Evolutionary conservation across 2,888 invertebrate genomes (phyloP).

Genomic region (Acronicta psi): DNA sequence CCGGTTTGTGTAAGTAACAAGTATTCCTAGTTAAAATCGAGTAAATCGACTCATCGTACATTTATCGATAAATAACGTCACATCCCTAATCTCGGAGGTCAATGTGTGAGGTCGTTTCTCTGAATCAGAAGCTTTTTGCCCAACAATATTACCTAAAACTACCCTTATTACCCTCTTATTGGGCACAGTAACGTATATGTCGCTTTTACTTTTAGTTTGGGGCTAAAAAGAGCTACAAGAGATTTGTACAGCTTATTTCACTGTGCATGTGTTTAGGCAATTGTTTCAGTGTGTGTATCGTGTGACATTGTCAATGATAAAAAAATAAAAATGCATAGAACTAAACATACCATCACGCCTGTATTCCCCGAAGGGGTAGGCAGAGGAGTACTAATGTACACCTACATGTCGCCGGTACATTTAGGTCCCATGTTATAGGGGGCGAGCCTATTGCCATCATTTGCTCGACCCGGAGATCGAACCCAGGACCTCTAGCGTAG

Average conservation of each 20-base stretch:
- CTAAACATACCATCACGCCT: too few species aligned
- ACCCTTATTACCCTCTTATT: conserved; percentile 42
- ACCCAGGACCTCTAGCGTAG: too few species aligned
- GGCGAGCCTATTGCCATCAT: too few species aligned
- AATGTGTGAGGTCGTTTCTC: conserved; percentile 65
- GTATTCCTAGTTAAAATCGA: too few species aligned
- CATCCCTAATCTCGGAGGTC: conserved; percentile 65
- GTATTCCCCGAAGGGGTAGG: too few species aligned
- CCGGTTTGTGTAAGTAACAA: too few species aligned
- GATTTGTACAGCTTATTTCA: conserved; percentile 18
- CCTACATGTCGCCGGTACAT: too few species aligned
- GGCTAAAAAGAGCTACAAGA: conserved; percentile 13
- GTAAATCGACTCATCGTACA: too few species aligned
- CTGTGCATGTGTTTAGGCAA: background rate
- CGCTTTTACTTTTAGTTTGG: conserved; percentile 37
- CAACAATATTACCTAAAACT: conserved; percentile 53
- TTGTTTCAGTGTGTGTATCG: background rate
- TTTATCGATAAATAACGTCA: conserved; percentile 25
- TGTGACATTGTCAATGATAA: background rate
- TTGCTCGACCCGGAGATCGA: too few species aligned
- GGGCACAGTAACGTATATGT: conserved; percentile 39
- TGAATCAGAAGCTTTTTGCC: conserved; percentile 65
- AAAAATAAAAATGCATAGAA: too few species aligned
- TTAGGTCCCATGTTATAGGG: too few species aligned
- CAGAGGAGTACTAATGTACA: too few species aligned